Conservation (phyloP, 2,888 invertebrate genomes). For the Tinea pellionella region DNA sequence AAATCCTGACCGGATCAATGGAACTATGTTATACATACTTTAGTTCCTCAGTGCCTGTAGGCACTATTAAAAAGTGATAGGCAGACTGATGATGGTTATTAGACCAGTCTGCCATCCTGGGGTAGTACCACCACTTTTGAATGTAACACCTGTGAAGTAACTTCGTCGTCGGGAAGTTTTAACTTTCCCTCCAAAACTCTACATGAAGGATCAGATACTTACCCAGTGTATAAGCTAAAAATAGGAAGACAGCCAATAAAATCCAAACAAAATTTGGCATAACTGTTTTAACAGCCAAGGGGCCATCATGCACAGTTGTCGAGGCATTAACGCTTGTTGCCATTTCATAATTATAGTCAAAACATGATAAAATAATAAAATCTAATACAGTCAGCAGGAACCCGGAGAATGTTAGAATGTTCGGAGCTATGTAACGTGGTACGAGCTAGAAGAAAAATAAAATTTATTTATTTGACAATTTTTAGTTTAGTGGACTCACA, state of each 20-base stretch:
- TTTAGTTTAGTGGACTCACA: too few species aligned
- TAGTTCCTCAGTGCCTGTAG: too few species aligned
- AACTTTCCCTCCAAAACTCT: too few species aligned
- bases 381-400: constrained; percentile 92
- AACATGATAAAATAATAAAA: constrained; percentile 84
- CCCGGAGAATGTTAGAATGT: constrained; percentile 93
- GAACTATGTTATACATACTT: too few species aligned
- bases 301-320: constrained; percentile 33
- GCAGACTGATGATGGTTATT: too few species aligned
- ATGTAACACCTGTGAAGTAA: too few species aligned
- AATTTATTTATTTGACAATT: neutral
- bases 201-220: constrained; percentile 32
- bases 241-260: constrained; percentile 86
- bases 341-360: constrained; percentile 88
- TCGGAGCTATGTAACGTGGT: constrained; percentile 97
- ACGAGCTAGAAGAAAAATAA: constrained; percentile 74
- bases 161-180: too few species aligned
- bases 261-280: constrained; percentile 91
- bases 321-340: constrained; percentile 71
- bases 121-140: too few species aligned
- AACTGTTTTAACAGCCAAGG: constrained; percentile 38
- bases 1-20: too few species aligned
- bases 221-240: constrained; percentile 96
- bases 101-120: too few species aligned
- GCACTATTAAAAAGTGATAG: too few species aligned